Conservation (phyloP, 2,113 vertebrate species). For the Sula dactylatra region DNA sequence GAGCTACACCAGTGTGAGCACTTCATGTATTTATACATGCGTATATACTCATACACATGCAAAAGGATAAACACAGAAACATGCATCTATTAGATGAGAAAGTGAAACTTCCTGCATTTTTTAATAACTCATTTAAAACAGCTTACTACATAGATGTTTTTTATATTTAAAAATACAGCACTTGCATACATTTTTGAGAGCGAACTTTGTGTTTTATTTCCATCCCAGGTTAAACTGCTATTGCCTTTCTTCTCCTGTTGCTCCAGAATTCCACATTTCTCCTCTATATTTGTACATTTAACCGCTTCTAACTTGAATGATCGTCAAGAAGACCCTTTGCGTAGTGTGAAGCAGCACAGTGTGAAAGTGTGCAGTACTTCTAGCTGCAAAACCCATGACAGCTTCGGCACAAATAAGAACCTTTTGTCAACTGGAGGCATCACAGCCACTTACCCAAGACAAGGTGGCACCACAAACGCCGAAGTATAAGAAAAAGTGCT, state of each 20-base stretch:
- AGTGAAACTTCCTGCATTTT: conserved; percentile 10
- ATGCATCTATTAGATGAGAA: not conserved
- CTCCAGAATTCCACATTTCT: not conserved
- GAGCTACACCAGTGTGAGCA: not conserved
- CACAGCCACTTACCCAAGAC: not conserved
- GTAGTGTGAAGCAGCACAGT: not conserved
- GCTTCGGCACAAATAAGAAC: not conserved
- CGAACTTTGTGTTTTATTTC: not conserved
- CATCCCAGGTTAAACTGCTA: not conserved
- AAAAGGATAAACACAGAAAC: not conserved
- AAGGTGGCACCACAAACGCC: not conserved
- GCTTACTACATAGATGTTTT: not conserved
- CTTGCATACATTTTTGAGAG: not conserved
- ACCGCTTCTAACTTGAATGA: not conserved
- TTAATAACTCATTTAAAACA: not conserved
- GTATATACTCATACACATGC: not conserved
- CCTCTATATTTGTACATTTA: not conserved
- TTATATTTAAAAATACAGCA: not conserved
- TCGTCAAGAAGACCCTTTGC: not conserved
- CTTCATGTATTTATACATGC: not conserved
- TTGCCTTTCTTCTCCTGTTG: not conserved
- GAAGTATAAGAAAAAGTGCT: not conserved
- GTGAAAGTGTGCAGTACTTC: not conserved
- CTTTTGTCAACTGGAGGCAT: not conserved
- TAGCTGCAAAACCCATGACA: not conserved